A percentile compares a stretch with the other conserved stretches of the same genome.
These are phyloP conservation scores for Agelastica alni DNA, from an alignment of 2,888 invertebrate genomes.

Conservation along the genomic window DNA sequence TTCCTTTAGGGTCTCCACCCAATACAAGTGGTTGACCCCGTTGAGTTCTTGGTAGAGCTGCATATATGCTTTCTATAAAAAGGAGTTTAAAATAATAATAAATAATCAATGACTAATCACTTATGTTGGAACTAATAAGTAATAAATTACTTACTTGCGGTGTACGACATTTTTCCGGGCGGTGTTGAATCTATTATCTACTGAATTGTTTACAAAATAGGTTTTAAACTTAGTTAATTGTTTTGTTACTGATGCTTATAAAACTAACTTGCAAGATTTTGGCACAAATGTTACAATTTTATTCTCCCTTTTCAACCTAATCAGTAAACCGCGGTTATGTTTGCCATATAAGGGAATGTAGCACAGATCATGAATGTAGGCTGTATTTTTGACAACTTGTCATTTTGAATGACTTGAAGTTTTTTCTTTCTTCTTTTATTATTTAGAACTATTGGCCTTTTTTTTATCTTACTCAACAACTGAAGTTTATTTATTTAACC, in stretches of 20 bases:
- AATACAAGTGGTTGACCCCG: conserved; percentile 93
- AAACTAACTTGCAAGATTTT: conserved; percentile 26
- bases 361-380: neutral
- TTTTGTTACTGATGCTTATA: neutral
- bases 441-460: no score
- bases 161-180: conserved; percentile 47
- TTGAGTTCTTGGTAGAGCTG: conserved; percentile 91
- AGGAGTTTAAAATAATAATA: conserved; percentile 4
- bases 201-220: no score
- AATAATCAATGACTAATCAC: neutral
- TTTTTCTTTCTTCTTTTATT: neutral
- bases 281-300: conserved; percentile 23
- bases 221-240: neutral
- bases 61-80: conserved; percentile 79
- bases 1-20: conserved; percentile 95
- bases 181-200: neutral
- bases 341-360: conserved; percentile 42
- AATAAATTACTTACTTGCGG: conserved; percentile 46
- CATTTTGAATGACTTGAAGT: conserved; percentile 6
- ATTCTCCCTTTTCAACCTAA: conserved; percentile 5
- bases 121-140: neutral
- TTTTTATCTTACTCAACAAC: no score
- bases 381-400: conserved; percentile 6
- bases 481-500: no score
- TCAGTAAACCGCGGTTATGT: conserved; percentile 39